Conservation (phyloP, 2,113 vertebrate genomes). For the Actenoides lindsayi region DNA sequence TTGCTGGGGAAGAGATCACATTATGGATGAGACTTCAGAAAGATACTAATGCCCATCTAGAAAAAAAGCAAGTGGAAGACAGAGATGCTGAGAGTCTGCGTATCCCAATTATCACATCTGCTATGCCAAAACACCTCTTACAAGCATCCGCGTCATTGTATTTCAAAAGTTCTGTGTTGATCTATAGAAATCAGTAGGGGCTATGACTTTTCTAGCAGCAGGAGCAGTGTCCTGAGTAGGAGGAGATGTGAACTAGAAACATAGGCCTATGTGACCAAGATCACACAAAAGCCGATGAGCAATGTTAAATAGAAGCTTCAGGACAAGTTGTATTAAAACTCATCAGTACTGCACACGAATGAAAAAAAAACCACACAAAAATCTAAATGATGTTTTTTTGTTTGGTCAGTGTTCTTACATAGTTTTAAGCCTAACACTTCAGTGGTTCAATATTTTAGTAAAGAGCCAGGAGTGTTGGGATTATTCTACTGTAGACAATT, state of each 20-base stretch:
- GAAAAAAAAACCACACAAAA: not conserved
- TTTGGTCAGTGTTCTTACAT: not conserved
- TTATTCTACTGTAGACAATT: not conserved
- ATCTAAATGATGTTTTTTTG: not conserved
- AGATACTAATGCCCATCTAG: not conserved
- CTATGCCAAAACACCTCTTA: not conserved
- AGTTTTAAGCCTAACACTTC: not conserved
- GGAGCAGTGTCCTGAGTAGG: not conserved
- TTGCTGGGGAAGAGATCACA: not conserved
- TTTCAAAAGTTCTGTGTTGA: not conserved
- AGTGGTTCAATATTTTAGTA: not conserved
- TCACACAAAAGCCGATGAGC: not conserved
- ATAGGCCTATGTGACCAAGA: not conserved
- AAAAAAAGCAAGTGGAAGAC: not conserved
- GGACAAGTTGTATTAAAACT: not conserved
- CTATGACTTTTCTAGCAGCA: not conserved
- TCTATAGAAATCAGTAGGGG: not conserved
- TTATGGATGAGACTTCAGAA: not conserved
- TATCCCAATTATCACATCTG: slow-evolving; percentile 20
- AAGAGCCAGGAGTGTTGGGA: not conserved
- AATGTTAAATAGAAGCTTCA: not conserved
- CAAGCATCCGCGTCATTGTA: not conserved
- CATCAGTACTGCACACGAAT: rapidly evolving
- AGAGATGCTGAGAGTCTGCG: not conserved
- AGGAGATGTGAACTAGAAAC: not conserved